Evolutionary conservation across 1,140 invertebrate species (phyloP).

Genomic region (Pogonomyrmex californicus): DNA sequence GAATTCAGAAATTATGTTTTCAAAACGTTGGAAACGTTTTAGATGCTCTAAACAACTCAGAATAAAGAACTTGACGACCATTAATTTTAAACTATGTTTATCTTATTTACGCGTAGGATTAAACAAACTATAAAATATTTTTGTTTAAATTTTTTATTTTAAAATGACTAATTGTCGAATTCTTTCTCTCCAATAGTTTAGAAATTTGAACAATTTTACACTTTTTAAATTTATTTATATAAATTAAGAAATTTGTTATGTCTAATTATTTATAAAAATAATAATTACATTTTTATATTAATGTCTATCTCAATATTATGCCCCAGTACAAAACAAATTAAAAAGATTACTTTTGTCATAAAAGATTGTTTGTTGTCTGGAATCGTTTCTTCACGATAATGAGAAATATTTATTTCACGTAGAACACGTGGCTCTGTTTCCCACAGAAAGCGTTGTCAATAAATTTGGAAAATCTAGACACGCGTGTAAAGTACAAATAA

Average conservation of each 20-base stretch:
- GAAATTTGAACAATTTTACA: too few relatives aligned
- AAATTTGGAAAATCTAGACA: conserved; percentile 5
- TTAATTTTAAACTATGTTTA: background rate
- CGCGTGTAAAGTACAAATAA: background rate
- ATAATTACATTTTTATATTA: background rate
- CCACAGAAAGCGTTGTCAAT: background rate
- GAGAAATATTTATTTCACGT: conserved; percentile 1
- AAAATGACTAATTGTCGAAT: background rate
- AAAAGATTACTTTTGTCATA: background rate
- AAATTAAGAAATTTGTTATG: background rate
- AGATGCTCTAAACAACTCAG: background rate
- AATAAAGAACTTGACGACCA: background rate
- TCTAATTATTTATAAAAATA: background rate
- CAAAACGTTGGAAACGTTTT: background rate
- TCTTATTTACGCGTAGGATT: background rate
- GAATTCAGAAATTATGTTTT: conserved; percentile 17
- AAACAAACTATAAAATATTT: background rate
- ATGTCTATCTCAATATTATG: background rate
- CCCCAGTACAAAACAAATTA: background rate
- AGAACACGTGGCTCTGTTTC: conserved; percentile 16
- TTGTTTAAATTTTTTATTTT: background rate
- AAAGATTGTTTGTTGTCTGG: background rate
- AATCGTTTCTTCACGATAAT: background rate
- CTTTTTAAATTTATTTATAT: too few relatives aligned
- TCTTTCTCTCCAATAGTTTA: background rate